Conservation (phyloP, 1,140 invertebrate genomes). For the Caenorhabditis remanei region DNA sequence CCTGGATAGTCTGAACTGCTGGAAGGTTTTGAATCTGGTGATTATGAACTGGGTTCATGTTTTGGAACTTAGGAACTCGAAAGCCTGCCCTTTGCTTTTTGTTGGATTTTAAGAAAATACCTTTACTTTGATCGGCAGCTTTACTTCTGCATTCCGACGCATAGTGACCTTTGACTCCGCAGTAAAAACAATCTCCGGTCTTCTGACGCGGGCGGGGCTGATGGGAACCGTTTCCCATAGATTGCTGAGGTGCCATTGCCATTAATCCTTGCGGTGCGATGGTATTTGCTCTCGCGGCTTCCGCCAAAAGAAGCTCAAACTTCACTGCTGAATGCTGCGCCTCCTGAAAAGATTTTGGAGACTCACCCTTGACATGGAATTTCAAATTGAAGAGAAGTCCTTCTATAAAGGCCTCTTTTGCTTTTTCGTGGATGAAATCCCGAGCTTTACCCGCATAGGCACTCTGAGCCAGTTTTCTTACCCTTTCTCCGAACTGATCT, state of each 20-base stretch:
- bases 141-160: not conserved
- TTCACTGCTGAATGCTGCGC: not conserved
- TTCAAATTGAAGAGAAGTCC: not conserved
- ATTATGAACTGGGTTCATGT: conserved; percentile 2
- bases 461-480: not conserved
- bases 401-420: not conserved
- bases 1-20: not conserved
- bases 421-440: not conserved
- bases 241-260: not conserved
- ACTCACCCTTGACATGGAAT: not conserved
- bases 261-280: not conserved
- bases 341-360: not conserved
- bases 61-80: not conserved
- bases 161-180: not conserved
- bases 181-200: not conserved
- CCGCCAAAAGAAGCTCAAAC: not conserved
- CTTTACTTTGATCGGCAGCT: not conserved
- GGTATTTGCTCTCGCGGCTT: not conserved
- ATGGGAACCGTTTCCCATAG: no score
- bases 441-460: not conserved
- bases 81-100: not conserved
- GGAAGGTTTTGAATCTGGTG: not conserved
- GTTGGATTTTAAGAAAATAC: not conserved
- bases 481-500: not conserved
- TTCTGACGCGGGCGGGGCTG: not conserved